phyloP scores from a whole-genome alignment of 2,888 invertebrate species.

The Drosophila melanosoma region DNA sequence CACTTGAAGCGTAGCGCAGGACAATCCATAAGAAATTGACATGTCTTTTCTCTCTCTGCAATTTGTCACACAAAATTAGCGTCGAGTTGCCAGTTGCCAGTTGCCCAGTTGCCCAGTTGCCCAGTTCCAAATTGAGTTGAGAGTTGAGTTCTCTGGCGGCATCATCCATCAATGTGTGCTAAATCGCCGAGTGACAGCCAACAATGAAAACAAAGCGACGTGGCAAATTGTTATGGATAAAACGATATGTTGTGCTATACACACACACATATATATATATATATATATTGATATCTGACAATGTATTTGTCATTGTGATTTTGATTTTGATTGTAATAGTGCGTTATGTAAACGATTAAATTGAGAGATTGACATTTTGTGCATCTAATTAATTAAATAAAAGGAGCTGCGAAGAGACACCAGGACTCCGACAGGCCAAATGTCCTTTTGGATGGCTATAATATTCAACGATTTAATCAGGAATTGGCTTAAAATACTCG shows the following conservation, averaged over 20 bases:
- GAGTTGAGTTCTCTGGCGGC: conserved; percentile 33
- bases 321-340: not conserved
- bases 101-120: not conserved
- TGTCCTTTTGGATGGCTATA: no score
- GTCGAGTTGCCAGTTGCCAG: conserved; percentile 31
- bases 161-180: conserved; percentile 63
- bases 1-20: conserved; percentile 32
- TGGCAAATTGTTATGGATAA: conserved; percentile 27
- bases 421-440: no score
- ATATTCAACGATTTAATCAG: no score
- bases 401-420: no score
- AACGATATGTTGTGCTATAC: not conserved
- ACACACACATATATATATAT: not conserved
- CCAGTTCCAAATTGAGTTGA: conserved; percentile 19
- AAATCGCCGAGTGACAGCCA: conserved; percentile 64
- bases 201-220: conserved; percentile 68
- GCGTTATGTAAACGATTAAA: conserved; percentile 3
- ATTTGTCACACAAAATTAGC: conserved; percentile 77
- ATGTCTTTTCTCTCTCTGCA: conserved; percentile 40
- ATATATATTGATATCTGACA: conserved; percentile 10
- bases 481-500: no score
- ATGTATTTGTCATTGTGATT: conserved; percentile 9
- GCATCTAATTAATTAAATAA: not conserved
- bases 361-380: conserved; percentile 28
- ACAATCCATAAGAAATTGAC: conserved; percentile 62